Conservation (phyloP, 2,888 invertebrate species). For the Omphaloscelis lunosa region DNA sequence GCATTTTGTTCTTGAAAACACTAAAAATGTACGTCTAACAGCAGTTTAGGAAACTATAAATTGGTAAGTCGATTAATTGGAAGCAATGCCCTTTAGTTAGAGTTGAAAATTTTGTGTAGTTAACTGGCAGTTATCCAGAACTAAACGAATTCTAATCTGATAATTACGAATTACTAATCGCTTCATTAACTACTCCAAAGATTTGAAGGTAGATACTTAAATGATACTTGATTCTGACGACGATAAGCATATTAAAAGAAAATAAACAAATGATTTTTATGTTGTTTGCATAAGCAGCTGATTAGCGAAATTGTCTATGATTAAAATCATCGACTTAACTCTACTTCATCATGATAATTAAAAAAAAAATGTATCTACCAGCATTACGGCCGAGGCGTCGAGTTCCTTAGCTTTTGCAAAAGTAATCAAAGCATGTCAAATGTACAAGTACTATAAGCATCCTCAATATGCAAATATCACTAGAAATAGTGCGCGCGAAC, state of each 20-base stretch:
- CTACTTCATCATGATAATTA: background rate
- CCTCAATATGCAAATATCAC: constrained; percentile 63
- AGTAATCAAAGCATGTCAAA: constrained; percentile 44
- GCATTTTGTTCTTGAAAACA: constrained; percentile 44
- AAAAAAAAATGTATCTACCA: background rate
- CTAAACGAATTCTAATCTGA: background rate
- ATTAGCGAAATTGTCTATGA: too few relatives aligned
- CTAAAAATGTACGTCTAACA: constrained; percentile 24
- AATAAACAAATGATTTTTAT: background rate
- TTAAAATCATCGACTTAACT: background rate
- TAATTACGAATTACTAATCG: background rate
- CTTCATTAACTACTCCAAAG: background rate
- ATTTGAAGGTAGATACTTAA: background rate
- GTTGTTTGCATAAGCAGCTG: background rate
- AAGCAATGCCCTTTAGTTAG: constrained; percentile 28
- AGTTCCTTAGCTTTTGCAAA: constrained; percentile 23
- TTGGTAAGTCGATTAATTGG: constrained; percentile 18
- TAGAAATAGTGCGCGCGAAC: constrained; percentile 58
- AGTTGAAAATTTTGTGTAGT: background rate
- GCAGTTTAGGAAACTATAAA: constrained; percentile 27
- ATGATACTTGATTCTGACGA: background rate
- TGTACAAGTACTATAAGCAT: constrained; percentile 32
- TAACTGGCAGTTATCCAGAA: background rate
- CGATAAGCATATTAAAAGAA: background rate
- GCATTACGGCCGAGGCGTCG: background rate